Evolutionary conservation across 1,140 invertebrate species (phyloP).

Genomic region (Bathynomus jamesi): DNA sequence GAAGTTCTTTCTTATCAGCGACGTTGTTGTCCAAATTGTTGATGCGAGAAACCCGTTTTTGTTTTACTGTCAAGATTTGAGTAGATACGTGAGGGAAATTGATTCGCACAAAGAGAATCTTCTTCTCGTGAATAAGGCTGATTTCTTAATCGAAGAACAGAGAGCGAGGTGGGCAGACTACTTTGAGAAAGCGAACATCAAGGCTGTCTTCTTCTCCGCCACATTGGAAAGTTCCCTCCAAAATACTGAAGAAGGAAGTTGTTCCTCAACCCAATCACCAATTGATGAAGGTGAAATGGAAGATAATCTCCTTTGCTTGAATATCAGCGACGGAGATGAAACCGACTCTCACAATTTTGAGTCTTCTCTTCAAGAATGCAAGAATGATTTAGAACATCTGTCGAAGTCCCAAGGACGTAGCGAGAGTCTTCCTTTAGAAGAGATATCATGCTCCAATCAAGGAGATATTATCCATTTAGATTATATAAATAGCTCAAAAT

Average conservation of each 20-base stretch:
- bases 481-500: background rate
- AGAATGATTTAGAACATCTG: too few species aligned
- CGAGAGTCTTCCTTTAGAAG: too few species aligned
- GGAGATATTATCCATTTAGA: background rate
- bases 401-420: too few species aligned
- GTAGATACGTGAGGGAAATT: constrained; percentile 83
- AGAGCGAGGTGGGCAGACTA: constrained; percentile 78
- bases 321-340: background rate
- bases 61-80: constrained; percentile 90
- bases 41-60: constrained; percentile 94
- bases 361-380: too few species aligned
- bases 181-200: constrained; percentile 61
- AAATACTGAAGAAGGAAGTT: too few species aligned
- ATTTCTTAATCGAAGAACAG: constrained; percentile 75
- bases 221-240: too few species aligned
- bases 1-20: constrained; percentile 50
- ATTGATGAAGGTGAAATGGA: background rate
- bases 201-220: constrained; percentile 78
- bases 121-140: constrained; percentile 93
- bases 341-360: too few species aligned
- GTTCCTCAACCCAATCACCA: too few species aligned
- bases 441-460: too few species aligned
- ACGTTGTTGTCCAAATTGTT: constrained; percentile 90
- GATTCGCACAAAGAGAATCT: constrained; percentile 67
- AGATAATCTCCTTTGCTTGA: background rate